These are phyloP conservation scores for Heliconius hermathena DNA, from an alignment of 1,140 invertebrate genomes.

Conservation along the genomic window DNA sequence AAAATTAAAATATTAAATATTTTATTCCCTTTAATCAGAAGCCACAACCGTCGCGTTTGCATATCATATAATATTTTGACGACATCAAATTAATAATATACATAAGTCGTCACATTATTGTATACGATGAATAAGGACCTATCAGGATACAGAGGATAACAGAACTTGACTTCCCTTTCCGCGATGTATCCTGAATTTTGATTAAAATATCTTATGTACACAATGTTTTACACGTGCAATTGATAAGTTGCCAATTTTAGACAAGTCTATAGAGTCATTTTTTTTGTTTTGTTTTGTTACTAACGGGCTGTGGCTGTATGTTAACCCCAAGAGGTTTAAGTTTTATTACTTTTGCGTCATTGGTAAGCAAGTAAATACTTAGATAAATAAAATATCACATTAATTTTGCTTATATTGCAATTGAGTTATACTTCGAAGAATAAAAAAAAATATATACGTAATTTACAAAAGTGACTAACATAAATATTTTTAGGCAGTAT, in stretches of 20 bases:
- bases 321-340: not conserved
- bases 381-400: too few species aligned
- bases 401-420: not conserved
- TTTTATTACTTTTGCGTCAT: not conserved
- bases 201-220: slow-evolving; percentile 35
- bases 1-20: too few species aligned
- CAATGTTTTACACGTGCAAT: slow-evolving; percentile 28
- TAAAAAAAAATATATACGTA: not conserved
- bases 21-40: too few species aligned
- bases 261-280: not conserved
- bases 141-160: slow-evolving; percentile 28
- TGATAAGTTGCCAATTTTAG: slow-evolving; percentile 30
- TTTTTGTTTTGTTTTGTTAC: too few species aligned
- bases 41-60: too few species aligned
- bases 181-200: slow-evolving; percentile 63
- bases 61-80: not conserved
- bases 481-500: too few species aligned
- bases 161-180: slow-evolving; percentile 54
- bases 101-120: slow-evolving; percentile 1
- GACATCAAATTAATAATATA: not conserved
- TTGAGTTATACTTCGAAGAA: not conserved
- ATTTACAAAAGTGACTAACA: too few species aligned
- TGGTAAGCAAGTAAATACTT: too few species aligned
- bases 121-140: not conserved
- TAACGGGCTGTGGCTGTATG: not conserved